These are phyloP conservation scores for Scotopteryx bipunctaria DNA, from an alignment of 2,888 invertebrate genomes.

Conservation along the genomic window DNA sequence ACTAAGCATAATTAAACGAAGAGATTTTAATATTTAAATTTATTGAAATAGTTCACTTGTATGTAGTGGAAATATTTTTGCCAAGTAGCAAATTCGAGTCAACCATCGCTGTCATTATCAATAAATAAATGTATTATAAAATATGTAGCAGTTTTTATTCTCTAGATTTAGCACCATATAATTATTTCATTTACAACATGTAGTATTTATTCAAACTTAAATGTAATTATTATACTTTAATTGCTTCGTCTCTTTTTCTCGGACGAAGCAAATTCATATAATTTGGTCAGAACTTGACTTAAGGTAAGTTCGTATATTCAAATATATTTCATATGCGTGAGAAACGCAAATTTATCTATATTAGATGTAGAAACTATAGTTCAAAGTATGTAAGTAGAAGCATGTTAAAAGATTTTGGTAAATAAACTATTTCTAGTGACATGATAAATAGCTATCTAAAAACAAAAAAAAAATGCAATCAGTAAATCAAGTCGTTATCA, in stretches of 20 bases:
- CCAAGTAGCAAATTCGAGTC: constrained; percentile 82
- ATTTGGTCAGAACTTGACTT: no score
- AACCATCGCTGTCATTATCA: constrained; percentile 83
- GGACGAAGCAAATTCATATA: no score
- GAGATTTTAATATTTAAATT: constrained; percentile 80
- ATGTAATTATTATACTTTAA: no score
- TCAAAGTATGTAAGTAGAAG: background rate
- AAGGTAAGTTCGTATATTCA: no score
- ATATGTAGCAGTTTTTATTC: constrained; percentile 56
- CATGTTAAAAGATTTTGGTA: background rate
- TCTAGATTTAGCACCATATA: constrained; percentile 2
- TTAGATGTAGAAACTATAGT: background rate
- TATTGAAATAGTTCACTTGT: constrained; percentile 77
- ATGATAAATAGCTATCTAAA: background rate
- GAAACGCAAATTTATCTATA: background rate
- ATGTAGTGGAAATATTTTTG: constrained; percentile 82
- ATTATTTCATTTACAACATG: background rate
- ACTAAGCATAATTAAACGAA: constrained; percentile 71
- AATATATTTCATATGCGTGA: no score
- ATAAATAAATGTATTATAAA: constrained; percentile 83
- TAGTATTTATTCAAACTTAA: no score
- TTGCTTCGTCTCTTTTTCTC: no score
- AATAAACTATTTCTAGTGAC: background rate
- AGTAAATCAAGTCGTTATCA: constrained; percentile 25
- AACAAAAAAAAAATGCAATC: background rate